These are phyloP conservation scores for Rhinolophus sinicus DNA, from an alignment of 2,113 vertebrate species.

Conservation along the genomic window DNA sequence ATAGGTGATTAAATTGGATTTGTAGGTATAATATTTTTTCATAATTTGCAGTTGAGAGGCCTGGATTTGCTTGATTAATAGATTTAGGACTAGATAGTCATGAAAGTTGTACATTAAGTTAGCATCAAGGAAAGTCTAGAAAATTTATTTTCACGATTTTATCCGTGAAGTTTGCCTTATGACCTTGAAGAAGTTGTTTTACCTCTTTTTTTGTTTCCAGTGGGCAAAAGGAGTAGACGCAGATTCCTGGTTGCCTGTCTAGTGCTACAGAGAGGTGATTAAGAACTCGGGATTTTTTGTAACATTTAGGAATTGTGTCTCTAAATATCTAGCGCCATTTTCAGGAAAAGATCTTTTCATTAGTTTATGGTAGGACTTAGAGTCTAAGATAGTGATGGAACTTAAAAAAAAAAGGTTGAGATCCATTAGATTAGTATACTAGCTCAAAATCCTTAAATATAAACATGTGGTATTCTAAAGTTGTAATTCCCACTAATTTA, in stretches of 20 bases:
- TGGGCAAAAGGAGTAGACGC: neutral
- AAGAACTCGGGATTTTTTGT: neutral
- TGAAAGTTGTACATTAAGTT: neutral
- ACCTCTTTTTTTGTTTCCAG: neutral
- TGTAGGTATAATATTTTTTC: neutral
- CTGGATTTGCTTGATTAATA: neutral
- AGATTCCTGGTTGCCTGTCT: neutral
- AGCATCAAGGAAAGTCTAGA: neutral
- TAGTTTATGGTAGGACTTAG: neutral
- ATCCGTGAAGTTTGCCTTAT: neutral
- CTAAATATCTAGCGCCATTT: neutral
- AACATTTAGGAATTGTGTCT: conserved; percentile 10
- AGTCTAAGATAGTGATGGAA: neutral
- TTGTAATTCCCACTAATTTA: conserved; percentile 2
- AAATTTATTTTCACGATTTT: neutral
- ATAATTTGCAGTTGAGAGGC: neutral
- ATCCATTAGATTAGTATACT: neutral
- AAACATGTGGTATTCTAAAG: neutral
- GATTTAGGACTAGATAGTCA: neutral
- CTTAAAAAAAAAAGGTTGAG: neutral
- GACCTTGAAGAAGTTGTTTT: conserved; percentile 67
- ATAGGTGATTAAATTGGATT: neutral
- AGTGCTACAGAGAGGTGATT: neutral
- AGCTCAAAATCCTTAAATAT: neutral
- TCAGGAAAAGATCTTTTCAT: conserved; percentile 22